These are phyloP conservation scores for Drosophila serrata DNA, from an alignment of 1,140 invertebrate species.

Conservation along the genomic window DNA sequence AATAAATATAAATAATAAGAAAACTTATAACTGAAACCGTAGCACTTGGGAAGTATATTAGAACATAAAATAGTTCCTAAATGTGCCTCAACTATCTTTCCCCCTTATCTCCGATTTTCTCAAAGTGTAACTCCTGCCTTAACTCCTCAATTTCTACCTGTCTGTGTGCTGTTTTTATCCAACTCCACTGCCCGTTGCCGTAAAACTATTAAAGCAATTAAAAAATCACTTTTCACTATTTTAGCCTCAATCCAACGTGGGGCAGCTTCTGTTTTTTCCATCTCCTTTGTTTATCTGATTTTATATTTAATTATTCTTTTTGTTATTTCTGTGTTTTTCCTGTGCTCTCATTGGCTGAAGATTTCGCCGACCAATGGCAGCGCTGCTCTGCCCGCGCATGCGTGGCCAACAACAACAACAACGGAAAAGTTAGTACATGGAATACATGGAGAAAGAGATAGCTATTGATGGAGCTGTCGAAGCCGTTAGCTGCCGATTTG, in stretches of 20 bases:
- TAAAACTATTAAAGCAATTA: conserved; percentile 78
- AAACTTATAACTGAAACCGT: not conserved
- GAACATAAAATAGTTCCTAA: not conserved
- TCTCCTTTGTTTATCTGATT: not conserved
- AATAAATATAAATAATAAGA: not conserved
- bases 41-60: not conserved
- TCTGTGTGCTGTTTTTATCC: not conserved
- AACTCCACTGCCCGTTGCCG: conserved; percentile 1
- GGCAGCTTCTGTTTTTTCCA: conserved; percentile 4
- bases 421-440: conserved; percentile 14
- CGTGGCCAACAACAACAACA: conserved; percentile 32
- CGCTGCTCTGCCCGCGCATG: conserved; percentile 61
- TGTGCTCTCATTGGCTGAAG: conserved; percentile 44
- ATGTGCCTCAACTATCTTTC: not conserved
- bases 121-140: conserved; percentile 7
- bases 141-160: not conserved
- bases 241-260: conserved; percentile 22
- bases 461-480: conserved; percentile 50
- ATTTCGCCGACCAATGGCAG: conserved; percentile 52
- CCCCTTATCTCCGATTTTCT: not conserved
- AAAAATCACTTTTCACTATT: conserved; percentile 81
- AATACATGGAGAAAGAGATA: conserved; percentile 31
- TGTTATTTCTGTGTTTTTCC: not conserved
- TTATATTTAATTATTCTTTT: conserved; percentile 10
- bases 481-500: conserved; percentile 56